Percentiles rank a stretch among this genome's conserved stretches.
Evolutionary conservation across 2,888 invertebrate genomes (phyloP).

Genomic region (Aleiodes testaceus): DNA sequence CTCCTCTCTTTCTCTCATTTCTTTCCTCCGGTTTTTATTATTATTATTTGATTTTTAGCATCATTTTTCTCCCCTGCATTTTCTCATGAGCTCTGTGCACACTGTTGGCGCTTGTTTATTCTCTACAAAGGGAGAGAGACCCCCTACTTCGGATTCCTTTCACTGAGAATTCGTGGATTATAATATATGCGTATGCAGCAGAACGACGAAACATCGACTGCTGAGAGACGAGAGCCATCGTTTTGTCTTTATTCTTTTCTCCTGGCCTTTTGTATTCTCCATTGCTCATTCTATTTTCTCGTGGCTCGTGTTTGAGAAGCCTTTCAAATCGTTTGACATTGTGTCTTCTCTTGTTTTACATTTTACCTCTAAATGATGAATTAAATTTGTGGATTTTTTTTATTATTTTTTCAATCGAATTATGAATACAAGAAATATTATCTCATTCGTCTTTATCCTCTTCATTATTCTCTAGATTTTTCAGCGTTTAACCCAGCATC

Average conservation of each 20-base stretch:
- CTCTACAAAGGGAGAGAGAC: conserved; percentile 13
- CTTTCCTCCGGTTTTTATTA: conserved; percentile 27
- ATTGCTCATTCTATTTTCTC: conserved; percentile 45
- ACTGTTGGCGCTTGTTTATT: conserved; percentile 25
- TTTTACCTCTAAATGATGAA: no score
- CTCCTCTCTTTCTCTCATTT: conserved; percentile 31
- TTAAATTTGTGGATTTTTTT: no score
- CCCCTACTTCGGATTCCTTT: conserved; percentile 54
- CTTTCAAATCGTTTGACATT: conserved; percentile 17
- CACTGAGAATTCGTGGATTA: conserved; percentile 62
- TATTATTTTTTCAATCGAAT: no score
- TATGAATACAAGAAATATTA: no score
- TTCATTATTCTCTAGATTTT: neutral
- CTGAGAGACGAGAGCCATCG: conserved; percentile 34
- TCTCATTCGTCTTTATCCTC: no score
- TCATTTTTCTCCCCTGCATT: conserved; percentile 59
- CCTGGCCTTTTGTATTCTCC: conserved; percentile 48
- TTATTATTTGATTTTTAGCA: conserved; percentile 60
- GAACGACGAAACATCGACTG: conserved; percentile 52
- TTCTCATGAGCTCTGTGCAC: conserved; percentile 39
- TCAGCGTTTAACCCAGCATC: neutral
- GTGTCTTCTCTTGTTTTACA: conserved; percentile 37
- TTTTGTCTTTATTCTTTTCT: conserved; percentile 36
- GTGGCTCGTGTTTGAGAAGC: neutral
- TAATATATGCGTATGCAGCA: conserved; percentile 68